Evolutionary conservation across 2,797 vertebrate species (phyloP).

Genomic region (Premnoplex brunnescens): DNA sequence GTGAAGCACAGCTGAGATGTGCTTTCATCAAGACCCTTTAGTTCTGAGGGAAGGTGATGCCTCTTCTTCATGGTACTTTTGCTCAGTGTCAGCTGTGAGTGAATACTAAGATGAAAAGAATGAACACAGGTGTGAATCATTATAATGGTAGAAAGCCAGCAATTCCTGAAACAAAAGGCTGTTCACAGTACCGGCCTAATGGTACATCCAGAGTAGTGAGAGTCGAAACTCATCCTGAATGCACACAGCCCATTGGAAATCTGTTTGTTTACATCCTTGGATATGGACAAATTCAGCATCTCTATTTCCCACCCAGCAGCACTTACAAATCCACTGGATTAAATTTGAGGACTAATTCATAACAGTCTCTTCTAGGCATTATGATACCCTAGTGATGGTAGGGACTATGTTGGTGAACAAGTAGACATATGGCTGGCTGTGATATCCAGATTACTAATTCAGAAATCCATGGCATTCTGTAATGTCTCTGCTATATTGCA

Average conservation of each 20-base stretch:
- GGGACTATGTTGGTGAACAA: background rate
- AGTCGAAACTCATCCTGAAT: background rate
- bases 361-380: background rate
- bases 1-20: background rate
- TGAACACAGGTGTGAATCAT: background rate
- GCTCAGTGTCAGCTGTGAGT: background rate
- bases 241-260: background rate
- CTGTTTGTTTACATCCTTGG: background rate
- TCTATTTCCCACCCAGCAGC: background rate
- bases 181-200: background rate
- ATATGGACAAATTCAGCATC: background rate
- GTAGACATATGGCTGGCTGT: background rate
- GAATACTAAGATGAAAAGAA: background rate
- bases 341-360: background rate
- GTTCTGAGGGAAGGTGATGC: background rate
- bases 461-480: background rate
- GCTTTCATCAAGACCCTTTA: background rate
- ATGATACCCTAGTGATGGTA: background rate
- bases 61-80: background rate
- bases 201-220: background rate
- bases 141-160: background rate
- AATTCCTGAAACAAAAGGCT: background rate
- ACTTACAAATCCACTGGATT: background rate
- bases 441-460: background rate
- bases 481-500: background rate